Conservation (phyloP, 2,888 invertebrate genomes). For the Archips xylosteana region DNA sequence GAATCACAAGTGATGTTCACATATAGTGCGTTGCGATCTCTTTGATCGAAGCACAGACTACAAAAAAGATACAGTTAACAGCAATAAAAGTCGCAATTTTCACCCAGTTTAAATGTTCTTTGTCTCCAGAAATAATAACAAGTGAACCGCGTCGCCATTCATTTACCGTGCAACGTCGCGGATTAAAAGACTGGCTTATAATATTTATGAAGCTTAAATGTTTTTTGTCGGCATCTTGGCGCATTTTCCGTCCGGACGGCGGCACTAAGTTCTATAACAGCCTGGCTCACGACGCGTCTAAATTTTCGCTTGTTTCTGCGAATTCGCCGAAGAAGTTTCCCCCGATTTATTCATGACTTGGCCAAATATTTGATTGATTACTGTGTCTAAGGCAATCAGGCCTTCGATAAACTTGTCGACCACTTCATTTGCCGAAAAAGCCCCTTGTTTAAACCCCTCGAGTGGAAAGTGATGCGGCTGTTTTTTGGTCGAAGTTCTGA, state of each 20-base stretch:
- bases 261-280: conserved; percentile 27
- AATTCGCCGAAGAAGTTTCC: conserved; percentile 56
- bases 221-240: conserved; percentile 23
- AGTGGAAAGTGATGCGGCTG: conserved; percentile 65
- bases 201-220: conserved; percentile 34
- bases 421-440: conserved; percentile 77
- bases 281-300: conserved; percentile 9
- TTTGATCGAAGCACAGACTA: not conserved
- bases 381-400: conserved; percentile 74
- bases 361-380: conserved; percentile 80
- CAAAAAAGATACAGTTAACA: not conserved
- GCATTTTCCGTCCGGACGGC: conserved; percentile 20
- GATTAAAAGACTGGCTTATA: conserved; percentile 19
- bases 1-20: not conserved
- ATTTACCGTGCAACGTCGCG: not conserved
- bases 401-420: conserved; percentile 75
- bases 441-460: conserved; percentile 71
- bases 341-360: conserved; percentile 45
- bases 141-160: not conserved
- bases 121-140: not conserved
- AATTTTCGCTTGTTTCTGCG: conserved; percentile 44
- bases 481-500: conserved; percentile 56
- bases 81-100: conserved; percentile 5
- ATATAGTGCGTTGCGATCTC: not conserved
- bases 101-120: not conserved